phyloP scores from a whole-genome alignment of 1,140 invertebrate species.

The Apolygus lucorum region DNA sequence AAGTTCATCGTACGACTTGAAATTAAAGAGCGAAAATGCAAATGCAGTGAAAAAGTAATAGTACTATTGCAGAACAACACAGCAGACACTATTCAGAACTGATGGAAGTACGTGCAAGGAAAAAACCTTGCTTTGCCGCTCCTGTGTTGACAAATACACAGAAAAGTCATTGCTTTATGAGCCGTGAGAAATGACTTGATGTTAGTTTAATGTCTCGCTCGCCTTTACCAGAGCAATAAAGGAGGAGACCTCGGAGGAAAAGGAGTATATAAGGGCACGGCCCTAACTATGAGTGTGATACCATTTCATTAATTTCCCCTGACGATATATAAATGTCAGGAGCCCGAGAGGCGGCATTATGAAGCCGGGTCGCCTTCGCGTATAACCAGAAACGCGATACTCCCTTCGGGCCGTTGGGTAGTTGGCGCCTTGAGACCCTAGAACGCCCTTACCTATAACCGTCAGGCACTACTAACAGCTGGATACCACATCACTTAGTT shows the following conservation, averaged over 20 bases:
- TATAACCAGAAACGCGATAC: constrained; percentile 8
- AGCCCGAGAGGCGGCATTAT: background rate
- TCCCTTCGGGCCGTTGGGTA: background rate
- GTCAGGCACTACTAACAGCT: too few relatives aligned
- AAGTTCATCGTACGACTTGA: too few relatives aligned
- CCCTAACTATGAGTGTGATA: background rate
- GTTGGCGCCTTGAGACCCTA: background rate
- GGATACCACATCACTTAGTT: too few relatives aligned
- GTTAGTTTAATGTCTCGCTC: constrained; percentile 1
- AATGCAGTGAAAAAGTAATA: too few relatives aligned
- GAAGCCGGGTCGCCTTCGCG: background rate
- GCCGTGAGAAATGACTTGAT: constrained; percentile 12
- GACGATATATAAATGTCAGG: constrained; percentile 11
- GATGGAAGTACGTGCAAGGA: too few relatives aligned
- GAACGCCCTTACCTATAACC: background rate
- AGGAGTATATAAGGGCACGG: background rate
- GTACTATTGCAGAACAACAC: too few relatives aligned
- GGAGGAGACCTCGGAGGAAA: background rate
- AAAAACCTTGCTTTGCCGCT: background rate
- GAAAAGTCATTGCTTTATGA: constrained; percentile 10
- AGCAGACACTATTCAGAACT: too few relatives aligned
- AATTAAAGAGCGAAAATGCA: too few relatives aligned
- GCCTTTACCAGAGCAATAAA: constrained; percentile 1
- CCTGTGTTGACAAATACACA: background rate
- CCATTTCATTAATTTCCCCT: constrained; percentile 13